Conservation (phyloP, 2,113 vertebrate species). For the Ptilonorhynchus violaceus region DNA sequence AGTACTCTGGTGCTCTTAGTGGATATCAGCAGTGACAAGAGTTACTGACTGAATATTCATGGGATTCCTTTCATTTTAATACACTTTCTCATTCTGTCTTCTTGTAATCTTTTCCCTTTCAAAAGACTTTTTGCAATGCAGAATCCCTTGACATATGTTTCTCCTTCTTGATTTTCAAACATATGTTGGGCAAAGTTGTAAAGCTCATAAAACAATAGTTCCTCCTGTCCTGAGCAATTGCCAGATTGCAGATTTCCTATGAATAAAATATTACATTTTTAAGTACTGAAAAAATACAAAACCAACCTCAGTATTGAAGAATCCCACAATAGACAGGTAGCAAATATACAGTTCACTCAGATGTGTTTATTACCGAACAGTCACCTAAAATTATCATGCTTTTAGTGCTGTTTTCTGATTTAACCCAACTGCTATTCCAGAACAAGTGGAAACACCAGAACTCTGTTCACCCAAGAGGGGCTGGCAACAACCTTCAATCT, state of each 20-base stretch:
- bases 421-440: neutral
- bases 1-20: neutral
- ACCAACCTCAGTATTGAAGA: neutral
- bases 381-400: neutral
- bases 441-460: neutral
- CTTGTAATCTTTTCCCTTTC: neutral
- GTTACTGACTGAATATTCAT: constrained; percentile 16
- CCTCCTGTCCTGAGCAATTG: neutral
- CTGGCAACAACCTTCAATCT: neutral
- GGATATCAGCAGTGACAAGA: neutral
- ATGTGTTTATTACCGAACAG: neutral
- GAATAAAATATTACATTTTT: constrained; percentile 27
- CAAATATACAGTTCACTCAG: neutral
- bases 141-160: neutral
- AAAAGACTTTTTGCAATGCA: neutral
- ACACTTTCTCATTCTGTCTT: neutral
- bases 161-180: constrained; percentile 7
- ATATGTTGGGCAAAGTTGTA: neutral
- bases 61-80: neutral
- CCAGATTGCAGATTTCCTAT: neutral
- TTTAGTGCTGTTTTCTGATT: neutral
- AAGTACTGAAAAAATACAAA: neutral
- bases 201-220: neutral
- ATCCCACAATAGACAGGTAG: neutral
- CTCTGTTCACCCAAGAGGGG: neutral